Conservation (phyloP, 53 echinoderm and acorn worm species). For the Luidia sarsii region DNA sequence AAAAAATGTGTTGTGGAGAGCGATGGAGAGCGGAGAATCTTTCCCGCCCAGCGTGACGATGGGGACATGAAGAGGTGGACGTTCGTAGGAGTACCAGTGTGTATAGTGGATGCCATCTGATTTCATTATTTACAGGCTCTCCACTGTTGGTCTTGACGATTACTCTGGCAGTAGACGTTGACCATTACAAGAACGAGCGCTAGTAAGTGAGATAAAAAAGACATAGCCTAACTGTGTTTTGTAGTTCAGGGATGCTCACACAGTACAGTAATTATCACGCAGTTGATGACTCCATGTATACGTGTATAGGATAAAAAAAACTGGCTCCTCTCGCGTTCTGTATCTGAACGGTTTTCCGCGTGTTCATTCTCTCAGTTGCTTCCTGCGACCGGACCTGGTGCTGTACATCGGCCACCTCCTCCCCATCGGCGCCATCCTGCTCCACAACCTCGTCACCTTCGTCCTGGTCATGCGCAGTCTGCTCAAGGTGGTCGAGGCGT, state of each 20-base stretch:
- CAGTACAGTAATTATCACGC: background rate
- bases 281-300: background rate
- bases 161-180: conserved; percentile 52
- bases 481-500: conserved; percentile 37
- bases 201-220: conserved; percentile 24
- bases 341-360: no score
- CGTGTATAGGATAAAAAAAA: no score
- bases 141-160: conserved; percentile 70
- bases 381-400: conserved; percentile 52
- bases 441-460: conserved; percentile 67
- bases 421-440: conserved; percentile 25
- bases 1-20: no score
- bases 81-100: no score
- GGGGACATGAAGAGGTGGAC: no score
- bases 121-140: conserved; percentile 37
- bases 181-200: conserved; percentile 64
- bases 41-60: no score
- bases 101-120: background rate
- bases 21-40: no score
- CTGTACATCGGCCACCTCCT: conserved; percentile 45
- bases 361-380: conserved; percentile 59
- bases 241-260: no score
- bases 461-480: conserved; percentile 48
- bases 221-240: no score
- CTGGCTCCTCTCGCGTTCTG: no score